phyloP scores from a whole-genome alignment of 2,113 vertebrate species.

The Camelus bactrianus region DNA sequence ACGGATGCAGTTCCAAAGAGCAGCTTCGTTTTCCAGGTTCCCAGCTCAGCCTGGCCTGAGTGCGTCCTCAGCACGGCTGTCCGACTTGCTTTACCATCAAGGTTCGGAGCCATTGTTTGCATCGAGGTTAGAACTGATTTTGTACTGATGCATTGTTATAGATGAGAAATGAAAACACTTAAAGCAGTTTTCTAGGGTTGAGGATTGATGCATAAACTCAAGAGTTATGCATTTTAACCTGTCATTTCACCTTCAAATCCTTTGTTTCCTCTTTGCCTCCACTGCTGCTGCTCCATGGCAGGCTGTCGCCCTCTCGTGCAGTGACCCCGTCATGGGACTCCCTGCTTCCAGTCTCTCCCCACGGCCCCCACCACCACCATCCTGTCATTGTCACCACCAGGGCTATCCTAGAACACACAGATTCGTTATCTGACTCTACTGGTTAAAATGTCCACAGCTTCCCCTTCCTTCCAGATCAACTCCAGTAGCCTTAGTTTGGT shows the following conservation, averaged over 20 bases:
- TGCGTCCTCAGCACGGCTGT: not conserved
- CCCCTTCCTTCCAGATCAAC: not conserved
- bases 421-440: not conserved
- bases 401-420: conserved; percentile 28
- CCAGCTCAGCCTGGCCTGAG: not conserved
- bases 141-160: not conserved
- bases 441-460: not conserved
- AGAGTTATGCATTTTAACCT: not conserved
- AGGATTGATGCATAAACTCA: not conserved
- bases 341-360: not conserved
- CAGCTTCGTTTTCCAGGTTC: not conserved
- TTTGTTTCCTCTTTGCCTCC: not conserved
- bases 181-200: not conserved
- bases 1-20: accelerated
- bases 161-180: not conserved
- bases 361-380: not conserved
- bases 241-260: not conserved
- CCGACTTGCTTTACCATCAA: not conserved
- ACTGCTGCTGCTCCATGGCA: not conserved
- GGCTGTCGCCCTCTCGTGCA: not conserved
- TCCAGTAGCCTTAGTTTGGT: not conserved
- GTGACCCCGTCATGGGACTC: not conserved
- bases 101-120: not conserved
- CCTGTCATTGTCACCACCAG: not conserved
- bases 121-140: not conserved